Percentiles rank a stretch among this genome's conserved stretches.
These are phyloP conservation scores for Cecidostiba fungosa DNA, from an alignment of 2,888 invertebrate genomes.

Conservation along the genomic window DNA sequence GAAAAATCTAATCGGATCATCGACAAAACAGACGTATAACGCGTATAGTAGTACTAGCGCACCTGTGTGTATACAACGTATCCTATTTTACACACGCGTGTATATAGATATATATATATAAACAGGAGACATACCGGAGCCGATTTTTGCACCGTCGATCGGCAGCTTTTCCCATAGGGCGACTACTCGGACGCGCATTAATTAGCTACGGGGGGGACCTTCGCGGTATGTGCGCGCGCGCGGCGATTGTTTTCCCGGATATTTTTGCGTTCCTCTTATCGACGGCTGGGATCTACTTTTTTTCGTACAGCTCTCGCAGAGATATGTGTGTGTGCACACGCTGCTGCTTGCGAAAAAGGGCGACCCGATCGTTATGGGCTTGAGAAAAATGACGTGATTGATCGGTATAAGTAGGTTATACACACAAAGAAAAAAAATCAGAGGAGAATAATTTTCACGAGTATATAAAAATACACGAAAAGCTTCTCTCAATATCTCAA, in stretches of 20 bases:
- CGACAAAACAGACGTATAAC: neutral
- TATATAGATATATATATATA: no score
- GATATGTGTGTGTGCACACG: neutral
- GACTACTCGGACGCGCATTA: neutral
- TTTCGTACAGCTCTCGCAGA: no score
- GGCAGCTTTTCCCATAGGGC: neutral
- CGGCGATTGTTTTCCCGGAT: neutral
- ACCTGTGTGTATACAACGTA: neutral
- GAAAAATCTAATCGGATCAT: constrained; percentile 20
- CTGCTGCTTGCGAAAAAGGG: neutral
- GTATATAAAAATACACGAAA: neutral
- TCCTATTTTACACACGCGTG: neutral
- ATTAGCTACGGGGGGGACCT: neutral
- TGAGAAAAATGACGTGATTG: no score
- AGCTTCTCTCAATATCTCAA: neutral
- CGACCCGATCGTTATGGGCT: neutral
- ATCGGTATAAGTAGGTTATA: no score
- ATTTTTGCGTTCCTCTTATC: neutral
- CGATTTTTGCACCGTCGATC: neutral
- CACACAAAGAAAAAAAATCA: no score
- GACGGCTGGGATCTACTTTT: neutral
- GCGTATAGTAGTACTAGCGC: neutral
- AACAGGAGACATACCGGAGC: neutral
- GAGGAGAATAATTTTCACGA: neutral
- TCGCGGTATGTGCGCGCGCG: neutral